Evolutionary conservation across 2,888 invertebrate genomes (phyloP), one percentile per base, ranked within the genome.

Genomic region (Carterocephalus palaemon): DNA sequence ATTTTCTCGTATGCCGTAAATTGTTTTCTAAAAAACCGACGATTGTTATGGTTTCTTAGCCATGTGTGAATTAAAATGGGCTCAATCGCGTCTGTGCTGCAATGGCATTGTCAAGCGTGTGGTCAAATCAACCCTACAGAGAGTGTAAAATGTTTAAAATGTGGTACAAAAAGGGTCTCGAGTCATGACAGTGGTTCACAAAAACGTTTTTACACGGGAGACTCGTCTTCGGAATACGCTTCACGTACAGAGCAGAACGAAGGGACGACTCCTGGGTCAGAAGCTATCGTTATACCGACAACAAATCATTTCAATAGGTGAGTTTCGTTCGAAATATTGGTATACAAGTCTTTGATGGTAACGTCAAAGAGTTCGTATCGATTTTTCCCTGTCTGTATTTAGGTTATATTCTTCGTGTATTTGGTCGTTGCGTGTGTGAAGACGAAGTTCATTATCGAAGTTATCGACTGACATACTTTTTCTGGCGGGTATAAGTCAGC

Each of bases 81-180:
- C 88, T 95, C 95, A 81, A 95, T 95, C 89, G 95, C 95, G 88
- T 95, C 95, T 81, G 95, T 95, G 88, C 91, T 95, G 82, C 95
- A 95, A 89, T 96, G 95, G 95, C 93, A 94, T 89, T 95, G 95
- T 90, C 91, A 91, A 81, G 90, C 92, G 84, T 95, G 95, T 89
- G 91, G 93, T 87, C 91, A 93, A 84, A 95, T 95, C 85, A 95
- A 95, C 83, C 94, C 95, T 58, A 95, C 94, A 55, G 95, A 95
- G 87, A 92, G 92, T 81, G 88, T 90, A 64, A 92, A 90, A 88
- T 95, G 95, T 85, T 90, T 92, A 88, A 91, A 93, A 89, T 95
- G 95, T 88, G 94, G 93, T 62, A 89, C 89, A 69, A 88, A 89
- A 73, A 88, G 91, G 67, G 88, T 89, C 75, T 82, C 86, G 62